Evolutionary conservation across 92 coral and sea anemone genomes (phyloP), one percentile per base, ranked within the genome.

Genomic region (Epizoanthus fatuus): DNA sequence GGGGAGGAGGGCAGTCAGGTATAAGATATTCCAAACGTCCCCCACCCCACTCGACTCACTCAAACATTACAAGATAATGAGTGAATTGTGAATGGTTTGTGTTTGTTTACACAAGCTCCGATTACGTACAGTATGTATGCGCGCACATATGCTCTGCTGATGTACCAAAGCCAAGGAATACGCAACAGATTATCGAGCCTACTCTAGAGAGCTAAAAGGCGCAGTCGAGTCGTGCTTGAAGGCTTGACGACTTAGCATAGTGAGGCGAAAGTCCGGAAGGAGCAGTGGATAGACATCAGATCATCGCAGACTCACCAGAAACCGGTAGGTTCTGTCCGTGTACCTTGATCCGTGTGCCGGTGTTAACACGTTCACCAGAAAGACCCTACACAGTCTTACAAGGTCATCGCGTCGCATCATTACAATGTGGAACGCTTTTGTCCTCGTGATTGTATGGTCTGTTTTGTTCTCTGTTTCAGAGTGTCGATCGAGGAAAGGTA

Each of bases 41-140:
- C 63, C 73, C 29, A 52, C 40, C 63, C 79, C 3, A 72, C 79
- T 63, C 79, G 11, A 53, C 79, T 17, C 53, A 8, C 53, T 42
- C 47, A 7, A 42, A 42, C 2, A 42, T 15, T 9, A 63, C 19
- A 53, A 29, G 16, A 9, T 37, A 60, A 60, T 60, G 69, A 59
- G 19, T 75, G 81, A 37, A 62, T 37, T 62, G 38, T 15, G 35
- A 62, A 55, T 75, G 17, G 69, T 60, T 77, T 40, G 52, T 77
- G 69, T 77, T 60, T 77, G 47, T 60, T 77, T 77, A 77, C 82
- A 60, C 70, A 76, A 77, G 82, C 70, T 77, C 82, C 25, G 63
- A 59, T 77, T 40, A 40, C 82, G 82, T 71, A 60, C 22, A 77
- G 70, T 19, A 69, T 22, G 51, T 66, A 57, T 39, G 40, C 57